phyloP scores from a whole-genome alignment of 2,888 invertebrate species.

The Tetragonula carbonaria region DNA sequence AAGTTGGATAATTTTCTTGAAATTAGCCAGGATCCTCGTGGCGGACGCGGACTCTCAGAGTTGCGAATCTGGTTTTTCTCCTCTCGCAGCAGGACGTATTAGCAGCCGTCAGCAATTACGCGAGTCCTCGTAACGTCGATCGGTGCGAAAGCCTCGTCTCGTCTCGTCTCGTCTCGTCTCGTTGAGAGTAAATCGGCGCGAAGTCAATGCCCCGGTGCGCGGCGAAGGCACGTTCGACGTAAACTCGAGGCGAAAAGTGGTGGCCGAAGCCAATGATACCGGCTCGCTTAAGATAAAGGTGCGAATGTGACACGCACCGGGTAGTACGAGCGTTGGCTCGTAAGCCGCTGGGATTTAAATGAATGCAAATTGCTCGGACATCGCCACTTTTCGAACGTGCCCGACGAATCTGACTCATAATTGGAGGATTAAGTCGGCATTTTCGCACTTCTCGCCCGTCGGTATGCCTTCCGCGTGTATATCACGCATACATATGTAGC shows the following conservation, averaged over 20 bases:
- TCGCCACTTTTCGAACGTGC: slow-evolving; percentile 30
- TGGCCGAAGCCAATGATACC: slow-evolving; percentile 51
- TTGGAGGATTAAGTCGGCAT: slow-evolving; percentile 26
- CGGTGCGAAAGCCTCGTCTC: slow-evolving; percentile 55
- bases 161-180: slow-evolving; percentile 38
- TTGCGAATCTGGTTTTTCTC: slow-evolving; percentile 75
- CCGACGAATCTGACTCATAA: slow-evolving; percentile 39
- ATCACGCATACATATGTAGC: not conserved
- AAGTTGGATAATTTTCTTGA: slow-evolving; percentile 27
- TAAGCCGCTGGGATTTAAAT: slow-evolving; percentile 29
- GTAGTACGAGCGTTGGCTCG: slow-evolving; percentile 14
- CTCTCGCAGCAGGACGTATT: slow-evolving; percentile 66
- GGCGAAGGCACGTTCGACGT: slow-evolving; percentile 37
- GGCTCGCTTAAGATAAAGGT: slow-evolving; percentile 40
- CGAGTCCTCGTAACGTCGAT: slow-evolving; percentile 66
- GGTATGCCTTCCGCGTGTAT: slow-evolving; percentile 26
- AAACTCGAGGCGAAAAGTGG: slow-evolving; percentile 52
- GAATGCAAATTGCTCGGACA: slow-evolving; percentile 50
- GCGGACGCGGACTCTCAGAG: slow-evolving; percentile 53
- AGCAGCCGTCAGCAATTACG: slow-evolving; percentile 73
- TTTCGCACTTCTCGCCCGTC: slow-evolving; percentile 6
- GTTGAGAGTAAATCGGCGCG: slow-evolving; percentile 54
- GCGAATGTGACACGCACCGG: slow-evolving; percentile 33
- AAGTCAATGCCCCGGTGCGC: slow-evolving; percentile 60
- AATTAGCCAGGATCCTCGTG: slow-evolving; percentile 28